Conservation (phyloP, 2,888 invertebrate genomes). For the Ferrisia virgata region DNA sequence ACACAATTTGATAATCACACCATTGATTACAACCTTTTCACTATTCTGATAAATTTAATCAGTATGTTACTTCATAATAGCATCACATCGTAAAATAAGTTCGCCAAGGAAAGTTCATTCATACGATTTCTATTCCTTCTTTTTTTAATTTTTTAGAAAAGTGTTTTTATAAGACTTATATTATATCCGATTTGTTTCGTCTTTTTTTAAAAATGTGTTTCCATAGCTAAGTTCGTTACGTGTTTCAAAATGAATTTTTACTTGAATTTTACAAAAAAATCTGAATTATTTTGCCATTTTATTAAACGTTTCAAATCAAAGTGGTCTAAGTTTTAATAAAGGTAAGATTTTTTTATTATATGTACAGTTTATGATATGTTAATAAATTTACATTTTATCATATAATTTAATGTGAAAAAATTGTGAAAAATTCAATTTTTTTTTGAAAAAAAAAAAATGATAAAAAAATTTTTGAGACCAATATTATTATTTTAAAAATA, state of each 20-base stretch:
- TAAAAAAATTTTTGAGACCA: too few relatives aligned
- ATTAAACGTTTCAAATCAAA: not conserved
- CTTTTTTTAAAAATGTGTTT: not conserved
- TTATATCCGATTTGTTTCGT: not conserved
- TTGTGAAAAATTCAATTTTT: too few relatives aligned
- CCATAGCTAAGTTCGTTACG: not conserved
- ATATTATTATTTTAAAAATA: too few relatives aligned
- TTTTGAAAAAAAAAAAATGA: too few relatives aligned
- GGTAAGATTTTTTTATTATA: not conserved
- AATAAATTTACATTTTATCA: too few relatives aligned
- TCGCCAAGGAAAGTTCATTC: conserved; percentile 13
- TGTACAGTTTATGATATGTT: too few relatives aligned
- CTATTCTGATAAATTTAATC: conserved; percentile 22
- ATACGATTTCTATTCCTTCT: not conserved
- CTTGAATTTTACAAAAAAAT: not conserved
- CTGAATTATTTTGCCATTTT: not conserved
- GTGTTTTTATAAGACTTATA: not conserved
- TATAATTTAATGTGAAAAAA: too few relatives aligned
- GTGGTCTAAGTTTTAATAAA: not conserved
- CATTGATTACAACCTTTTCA: not conserved
- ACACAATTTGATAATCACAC: not conserved
- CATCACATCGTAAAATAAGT: not conserved
- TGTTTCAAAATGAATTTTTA: conserved; percentile 9
- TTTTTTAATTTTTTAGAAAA: not conserved
- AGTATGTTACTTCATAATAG: not conserved